A percentile compares a stretch with the other conserved stretches of the same genome.
These are phyloP conservation scores for Nesogale talazaci DNA, from an alignment of 2,113 vertebrate species.

Conservation along the genomic window DNA sequence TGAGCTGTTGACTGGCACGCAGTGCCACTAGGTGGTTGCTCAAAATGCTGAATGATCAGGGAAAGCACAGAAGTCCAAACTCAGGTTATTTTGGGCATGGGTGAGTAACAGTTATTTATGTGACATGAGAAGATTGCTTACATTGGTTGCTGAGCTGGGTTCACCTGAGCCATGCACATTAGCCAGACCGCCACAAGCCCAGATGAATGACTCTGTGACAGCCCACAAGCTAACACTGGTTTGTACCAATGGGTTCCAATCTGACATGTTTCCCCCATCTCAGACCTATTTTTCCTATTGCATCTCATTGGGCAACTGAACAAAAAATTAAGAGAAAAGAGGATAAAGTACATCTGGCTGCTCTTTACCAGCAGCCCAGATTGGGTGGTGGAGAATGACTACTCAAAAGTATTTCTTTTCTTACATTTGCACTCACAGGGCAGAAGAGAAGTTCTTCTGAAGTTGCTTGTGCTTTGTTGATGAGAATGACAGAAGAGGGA, in stretches of 20 bases:
- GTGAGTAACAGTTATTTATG: not conserved
- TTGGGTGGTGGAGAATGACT: not conserved
- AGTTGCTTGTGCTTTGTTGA: slow-evolving; percentile 2
- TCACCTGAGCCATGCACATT: not conserved
- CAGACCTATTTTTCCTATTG: not conserved
- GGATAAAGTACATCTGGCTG: not conserved
- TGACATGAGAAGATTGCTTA: not conserved
- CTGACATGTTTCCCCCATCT: not conserved
- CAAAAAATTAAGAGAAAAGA: not conserved
- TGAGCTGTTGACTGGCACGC: not conserved
- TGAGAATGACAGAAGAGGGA: not conserved
- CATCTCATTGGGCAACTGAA: not conserved
- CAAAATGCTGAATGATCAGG: not conserved
- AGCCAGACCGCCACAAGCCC: fast-evolving
- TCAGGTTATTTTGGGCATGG: not conserved
- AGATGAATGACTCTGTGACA: not conserved
- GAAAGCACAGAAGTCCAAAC: not conserved
- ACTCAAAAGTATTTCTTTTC: not conserved
- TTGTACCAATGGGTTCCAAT: not conserved
- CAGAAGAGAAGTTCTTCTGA: not conserved
- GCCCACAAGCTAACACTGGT: not conserved
- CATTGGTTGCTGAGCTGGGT: not conserved
- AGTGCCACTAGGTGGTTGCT: slow-evolving; percentile 22
- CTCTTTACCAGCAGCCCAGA: not conserved
- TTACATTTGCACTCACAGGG: not conserved